A percentile compares a stretch with the other conserved stretches of the same genome.
phyloP scores from a whole-genome alignment of 2,113 vertebrate genomes.

The human region DNA sequence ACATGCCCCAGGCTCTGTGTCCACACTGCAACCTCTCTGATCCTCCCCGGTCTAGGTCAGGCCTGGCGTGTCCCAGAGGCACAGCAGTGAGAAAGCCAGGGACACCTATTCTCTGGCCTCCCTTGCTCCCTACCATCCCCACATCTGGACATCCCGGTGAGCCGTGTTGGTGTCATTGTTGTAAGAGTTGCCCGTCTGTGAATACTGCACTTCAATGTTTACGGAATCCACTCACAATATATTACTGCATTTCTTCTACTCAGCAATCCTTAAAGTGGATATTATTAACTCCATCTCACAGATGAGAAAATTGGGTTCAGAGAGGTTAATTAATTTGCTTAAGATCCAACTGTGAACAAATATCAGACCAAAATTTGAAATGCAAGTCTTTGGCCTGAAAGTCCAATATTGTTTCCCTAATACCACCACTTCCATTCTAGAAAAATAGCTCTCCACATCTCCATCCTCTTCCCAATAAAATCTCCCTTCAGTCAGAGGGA shows the following conservation, averaged over 20 bases:
- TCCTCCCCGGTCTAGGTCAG: neutral
- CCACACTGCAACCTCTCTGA: rapidly evolving
- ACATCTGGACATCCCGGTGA: rapidly evolving
- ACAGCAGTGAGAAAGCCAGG: rapidly evolving
- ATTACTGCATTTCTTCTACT: neutral
- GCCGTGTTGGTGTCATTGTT: rapidly evolving
- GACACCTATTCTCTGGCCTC: rapidly evolving
- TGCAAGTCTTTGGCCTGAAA: neutral
- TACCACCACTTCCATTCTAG: neutral
- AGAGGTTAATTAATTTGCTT: conserved; percentile 52
- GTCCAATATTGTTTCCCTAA: neutral
- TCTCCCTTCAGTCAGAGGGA: neutral
- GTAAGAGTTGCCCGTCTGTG: too few relatives aligned
- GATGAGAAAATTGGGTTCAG: conserved; percentile 46
- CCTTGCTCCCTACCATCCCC: rapidly evolving
- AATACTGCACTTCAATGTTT: neutral
- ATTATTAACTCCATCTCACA: neutral
- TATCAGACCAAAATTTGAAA: neutral
- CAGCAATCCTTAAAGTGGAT: neutral
- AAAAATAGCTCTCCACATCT: neutral
- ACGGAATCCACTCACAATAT: neutral
- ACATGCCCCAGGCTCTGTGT: neutral
- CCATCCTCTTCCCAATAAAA: too few relatives aligned
- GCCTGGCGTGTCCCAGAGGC: neutral
- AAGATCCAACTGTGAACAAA: neutral